Conservation (phyloP, 2,113 vertebrate genomes). For the Heterochromis multidens region DNA sequence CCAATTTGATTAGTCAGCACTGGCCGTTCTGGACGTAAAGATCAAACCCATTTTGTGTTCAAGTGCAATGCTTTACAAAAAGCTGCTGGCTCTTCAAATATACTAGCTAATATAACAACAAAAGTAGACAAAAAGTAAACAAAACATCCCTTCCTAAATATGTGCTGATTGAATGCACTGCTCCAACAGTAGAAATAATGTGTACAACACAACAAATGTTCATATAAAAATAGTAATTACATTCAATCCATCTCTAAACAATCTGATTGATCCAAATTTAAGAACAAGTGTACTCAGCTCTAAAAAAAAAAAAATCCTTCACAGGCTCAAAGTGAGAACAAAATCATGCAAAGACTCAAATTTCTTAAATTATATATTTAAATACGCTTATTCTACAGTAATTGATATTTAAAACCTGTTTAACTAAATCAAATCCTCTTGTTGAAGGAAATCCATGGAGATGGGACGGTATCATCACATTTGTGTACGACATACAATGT, state of each 20-base stretch:
- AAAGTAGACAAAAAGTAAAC: conserved; percentile 2
- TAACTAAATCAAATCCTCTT: background rate
- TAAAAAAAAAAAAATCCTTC: background rate
- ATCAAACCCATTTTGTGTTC: background rate
- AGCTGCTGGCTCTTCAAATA: background rate
- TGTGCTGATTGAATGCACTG: background rate
- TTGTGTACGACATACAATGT: background rate
- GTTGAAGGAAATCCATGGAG: background rate
- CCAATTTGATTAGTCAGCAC: background rate
- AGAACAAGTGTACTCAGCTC: background rate
- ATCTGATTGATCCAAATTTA: background rate
- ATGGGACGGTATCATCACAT: background rate
- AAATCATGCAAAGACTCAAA: conserved; percentile 11
- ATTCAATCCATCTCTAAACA: conserved; percentile 11
- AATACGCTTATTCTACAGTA: background rate
- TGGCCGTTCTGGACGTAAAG: background rate
- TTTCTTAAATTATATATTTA: conserved; percentile 6
- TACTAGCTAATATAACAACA: background rate
- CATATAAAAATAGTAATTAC: conserved; percentile 44
- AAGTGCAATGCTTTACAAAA: conserved; percentile 2
- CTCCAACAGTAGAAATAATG: conserved; percentile 7
- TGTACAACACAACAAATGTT: conserved; percentile 11
- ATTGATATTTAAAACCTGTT: background rate
- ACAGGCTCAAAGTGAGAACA: conserved; percentile 3
- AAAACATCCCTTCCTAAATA: background rate